A percentile compares a stretch with the other conserved stretches of the same genome.
Conservation (phyloP, 2,797 vertebrate genomes). For the Sebastiscus albofasciatus region DNA sequence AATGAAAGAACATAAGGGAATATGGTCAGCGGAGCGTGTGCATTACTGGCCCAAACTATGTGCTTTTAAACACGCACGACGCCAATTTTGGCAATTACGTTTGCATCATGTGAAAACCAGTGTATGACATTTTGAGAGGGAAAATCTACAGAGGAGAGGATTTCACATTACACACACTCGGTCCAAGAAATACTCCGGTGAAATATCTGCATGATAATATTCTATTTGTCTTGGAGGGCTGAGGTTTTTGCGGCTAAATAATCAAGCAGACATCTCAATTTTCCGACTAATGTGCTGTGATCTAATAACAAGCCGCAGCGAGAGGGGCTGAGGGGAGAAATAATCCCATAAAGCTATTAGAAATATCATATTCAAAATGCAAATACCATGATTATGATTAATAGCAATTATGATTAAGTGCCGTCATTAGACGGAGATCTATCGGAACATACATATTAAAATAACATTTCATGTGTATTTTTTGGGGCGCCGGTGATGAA, state of each 20-base stretch:
- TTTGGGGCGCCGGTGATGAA: slow-evolving; percentile 29
- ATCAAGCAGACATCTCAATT: slow-evolving; percentile 73
- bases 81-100: slow-evolving; percentile 25
- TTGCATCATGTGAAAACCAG: slow-evolving; percentile 50
- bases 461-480: slow-evolving; percentile 42
- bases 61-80: slow-evolving; percentile 26
- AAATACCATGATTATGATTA: slow-evolving; percentile 70
- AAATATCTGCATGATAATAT: slow-evolving; percentile 70
- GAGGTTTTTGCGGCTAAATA: slow-evolving; percentile 66
- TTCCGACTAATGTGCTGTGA: slow-evolving; percentile 67
- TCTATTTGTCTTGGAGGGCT: slow-evolving; percentile 67
- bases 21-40: slow-evolving; percentile 6
- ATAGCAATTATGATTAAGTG: slow-evolving; percentile 62
- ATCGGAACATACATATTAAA: slow-evolving; percentile 33
- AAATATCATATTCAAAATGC: slow-evolving; percentile 67
- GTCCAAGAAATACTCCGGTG: slow-evolving; percentile 65
- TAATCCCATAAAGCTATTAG: slow-evolving; percentile 68
- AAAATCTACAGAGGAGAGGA: slow-evolving; percentile 48
- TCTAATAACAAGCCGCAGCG: slow-evolving; percentile 60
- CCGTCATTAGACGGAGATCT: slow-evolving; percentile 44
- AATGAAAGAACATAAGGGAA: slow-evolving; percentile 26
- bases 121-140: slow-evolving; percentile 45
- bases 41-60: slow-evolving; percentile 16
- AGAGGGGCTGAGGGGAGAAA: slow-evolving; percentile 39
- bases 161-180: slow-evolving; percentile 54